Base-by-base conservation (phyloP, 2,113 vertebrate genomes). In the Cyprinodon tularosa region DNA sequence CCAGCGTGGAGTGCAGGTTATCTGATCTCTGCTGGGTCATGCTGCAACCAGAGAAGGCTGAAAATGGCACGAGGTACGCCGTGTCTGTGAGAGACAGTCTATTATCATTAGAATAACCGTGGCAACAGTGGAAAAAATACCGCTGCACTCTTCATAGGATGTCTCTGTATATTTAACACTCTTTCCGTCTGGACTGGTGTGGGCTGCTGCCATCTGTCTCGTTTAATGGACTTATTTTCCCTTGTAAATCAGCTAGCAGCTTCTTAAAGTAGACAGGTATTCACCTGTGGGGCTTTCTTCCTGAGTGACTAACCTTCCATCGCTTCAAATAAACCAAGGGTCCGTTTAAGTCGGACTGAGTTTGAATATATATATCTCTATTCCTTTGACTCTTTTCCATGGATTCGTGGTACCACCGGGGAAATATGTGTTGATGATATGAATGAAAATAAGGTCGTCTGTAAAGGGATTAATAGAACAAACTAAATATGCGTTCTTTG, bases 101-200 rank as follows among this genome's bases (percentile, higher is more conserved):
- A 84, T 74, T 81, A 81, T 80, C 81, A 85, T 92, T 86, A 88
- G 89, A 92, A 90, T 81, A 83, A 74, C 76, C 77, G 76, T 76
- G 80, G 76, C 84, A 86, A 75, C 62, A 66, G 67, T 77, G 90
- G 90, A 88, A 91, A 85, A 89, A 91, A 85, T 82, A 66, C 74
- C 83, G 61, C 9, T 42, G 71, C 68, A 77, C 68, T 70, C 71
- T 44, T 80, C 68, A 5, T 44, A 57, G 84, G 88, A 88, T 72
- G 84, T 72, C 68, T 79, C 74, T n/a, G 57, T 90, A 81, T 86
- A 87, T 91, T 89, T 88, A 91, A 81, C 76, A 59, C 71, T 74
- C 82, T 90, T 93, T 93, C 85, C 82, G 68, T 75, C 77, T 59
- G 4, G 60, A 68, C 66, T 78, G 39, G 64, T 76, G 17, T 3